Base-by-base conservation (phyloP, 2,888 invertebrate species). In the Priapulus caudatus region DNA sequence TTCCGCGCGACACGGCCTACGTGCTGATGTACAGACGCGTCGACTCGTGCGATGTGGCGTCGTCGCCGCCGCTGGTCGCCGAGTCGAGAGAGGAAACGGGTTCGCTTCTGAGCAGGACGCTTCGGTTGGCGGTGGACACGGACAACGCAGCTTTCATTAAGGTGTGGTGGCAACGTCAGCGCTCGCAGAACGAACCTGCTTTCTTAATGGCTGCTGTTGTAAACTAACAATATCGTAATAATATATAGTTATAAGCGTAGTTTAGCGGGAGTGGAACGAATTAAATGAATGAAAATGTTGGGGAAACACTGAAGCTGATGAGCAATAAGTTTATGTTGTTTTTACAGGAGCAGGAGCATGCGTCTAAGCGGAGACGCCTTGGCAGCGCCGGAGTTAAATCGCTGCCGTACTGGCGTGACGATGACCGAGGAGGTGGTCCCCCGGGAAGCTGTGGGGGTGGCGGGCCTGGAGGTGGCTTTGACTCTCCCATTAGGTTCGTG, bases 1-100 rank as follows among this genome's bases (percentile, higher is more conserved):
- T 68, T 57, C 79, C 81, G 2, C 81, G 82, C 15, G 82, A 84
- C 65, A 87, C 88, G 0, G 86, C 88, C 0, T 89, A 89, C 65
- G 82, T 89, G 55, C 72, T 89, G 44, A 84, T 89, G 65, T 89
- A 89, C 65, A 33, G n/a, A n/a, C 33, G n/a, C 10, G n/a, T 33
- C n/a, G 33, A 33, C 33, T 10, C 33, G n/a, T n/a, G 10, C n/a
- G 33, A 33, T 33, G 33, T n/a, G 10, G 33, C 33, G 10, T n/a
- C 33, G 10, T n/a, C 33, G 33, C 33, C 33, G n/a, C 33, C 10
- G 10, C n/a, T 33, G 33, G 33, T 33, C n/a, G n/a, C n/a, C n/a
- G n/a, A n/a, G n/a, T n/a, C n/a, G n/a, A n/a, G n/a, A n/a, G n/a
- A n/a, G n/a, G n/a, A n/a, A n/a, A n/a, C n/a, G n/a, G n/a, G n/a